Evolutionary conservation across 2,888 invertebrate genomes (phyloP).

Genomic region (Ypsolopha sequella): DNA sequence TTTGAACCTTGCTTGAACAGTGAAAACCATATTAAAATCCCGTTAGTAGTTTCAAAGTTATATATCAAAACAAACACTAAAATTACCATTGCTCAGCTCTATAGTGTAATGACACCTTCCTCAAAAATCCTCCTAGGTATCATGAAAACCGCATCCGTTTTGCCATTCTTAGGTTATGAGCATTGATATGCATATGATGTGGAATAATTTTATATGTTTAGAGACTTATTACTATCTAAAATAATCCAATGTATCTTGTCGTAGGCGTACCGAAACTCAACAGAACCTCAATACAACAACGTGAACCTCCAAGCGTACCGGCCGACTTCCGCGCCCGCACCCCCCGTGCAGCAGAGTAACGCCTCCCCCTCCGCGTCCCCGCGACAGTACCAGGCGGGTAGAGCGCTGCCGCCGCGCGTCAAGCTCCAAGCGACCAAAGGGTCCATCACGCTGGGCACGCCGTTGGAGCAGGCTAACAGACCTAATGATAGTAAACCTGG

Average conservation of each 20-base stretch:
- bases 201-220: too few species aligned
- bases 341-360: slow-evolving; percentile 39
- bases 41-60: neutral
- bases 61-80: too few species aligned
- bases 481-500: slow-evolving; percentile 11
- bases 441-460: slow-evolving; percentile 88
- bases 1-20: too few species aligned
- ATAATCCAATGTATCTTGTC: slow-evolving; percentile 6
- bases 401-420: slow-evolving; percentile 23
- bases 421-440: slow-evolving; percentile 64
- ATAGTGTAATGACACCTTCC: too few species aligned
- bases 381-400: slow-evolving; percentile 32
- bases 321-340: slow-evolving; percentile 29
- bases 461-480: slow-evolving; percentile 54
- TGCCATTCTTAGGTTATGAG: too few species aligned
- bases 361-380: slow-evolving; percentile 38
- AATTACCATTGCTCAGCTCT: too few species aligned
- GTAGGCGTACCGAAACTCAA: slow-evolving; percentile 41
- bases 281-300: slow-evolving; percentile 37
- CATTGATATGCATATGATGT: too few species aligned
- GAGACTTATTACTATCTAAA: neutral
- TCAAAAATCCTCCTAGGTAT: too few species aligned
- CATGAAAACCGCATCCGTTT: too few species aligned
- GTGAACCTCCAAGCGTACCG: slow-evolving; percentile 11
- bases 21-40: too few species aligned